phyloP scores from a whole-genome alignment of 2,888 invertebrate species.

The Seladonia tumulorum region DNA sequence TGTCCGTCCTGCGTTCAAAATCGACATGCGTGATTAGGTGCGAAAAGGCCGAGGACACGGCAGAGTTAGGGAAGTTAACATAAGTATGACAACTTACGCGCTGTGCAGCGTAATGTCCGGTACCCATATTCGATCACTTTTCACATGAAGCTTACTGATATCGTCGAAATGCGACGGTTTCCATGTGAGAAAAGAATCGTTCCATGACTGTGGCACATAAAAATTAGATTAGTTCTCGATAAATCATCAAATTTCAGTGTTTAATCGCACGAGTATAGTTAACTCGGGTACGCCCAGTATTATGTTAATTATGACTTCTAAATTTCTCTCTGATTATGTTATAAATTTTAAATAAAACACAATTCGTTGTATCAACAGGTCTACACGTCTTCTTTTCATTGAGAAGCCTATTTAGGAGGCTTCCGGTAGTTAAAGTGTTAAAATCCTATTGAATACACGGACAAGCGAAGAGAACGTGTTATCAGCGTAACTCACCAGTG shows the following conservation, averaged over 20 bases:
- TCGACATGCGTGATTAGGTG: not conserved
- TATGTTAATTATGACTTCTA: no score
- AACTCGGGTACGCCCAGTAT: not conserved
- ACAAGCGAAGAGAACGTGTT: not conserved
- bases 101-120: slow-evolving; percentile 91
- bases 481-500: slow-evolving; percentile 30
- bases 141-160: slow-evolving; percentile 86
- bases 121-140: slow-evolving; percentile 89
- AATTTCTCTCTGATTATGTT: no score
- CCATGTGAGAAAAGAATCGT: slow-evolving; percentile 91
- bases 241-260: not conserved
- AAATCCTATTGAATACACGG: not conserved
- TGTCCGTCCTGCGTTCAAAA: slow-evolving; percentile 35
- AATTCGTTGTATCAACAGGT: no score
- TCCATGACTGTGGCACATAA: slow-evolving; percentile 85
- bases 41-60: not conserved
- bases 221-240: not conserved
- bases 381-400: not conserved
- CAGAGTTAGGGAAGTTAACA: not conserved
- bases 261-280: not conserved
- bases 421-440: not conserved
- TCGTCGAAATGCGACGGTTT: slow-evolving; percentile 88
- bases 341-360: no score
- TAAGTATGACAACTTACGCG: slow-evolving; percentile 82
- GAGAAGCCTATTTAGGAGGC: not conserved